Conservation (phyloP, 2,888 invertebrate species). For the Dendrolimus pini region DNA sequence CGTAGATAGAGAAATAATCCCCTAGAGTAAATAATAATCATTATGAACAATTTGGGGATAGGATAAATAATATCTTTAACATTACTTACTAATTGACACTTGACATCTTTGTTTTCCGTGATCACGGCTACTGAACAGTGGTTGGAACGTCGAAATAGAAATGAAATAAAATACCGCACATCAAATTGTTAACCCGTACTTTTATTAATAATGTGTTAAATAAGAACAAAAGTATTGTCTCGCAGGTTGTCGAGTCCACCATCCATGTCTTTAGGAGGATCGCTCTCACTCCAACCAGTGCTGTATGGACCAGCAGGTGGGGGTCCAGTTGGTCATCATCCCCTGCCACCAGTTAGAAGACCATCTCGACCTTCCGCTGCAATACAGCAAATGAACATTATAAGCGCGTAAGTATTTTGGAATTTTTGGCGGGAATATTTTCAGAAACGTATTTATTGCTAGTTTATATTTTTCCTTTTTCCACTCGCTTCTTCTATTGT, state of each 20-base stretch:
- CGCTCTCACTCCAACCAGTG: slow-evolving; percentile 71
- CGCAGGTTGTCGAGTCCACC: slow-evolving; percentile 66
- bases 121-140: no score
- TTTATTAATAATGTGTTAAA: not conserved
- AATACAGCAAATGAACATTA: slow-evolving; percentile 78
- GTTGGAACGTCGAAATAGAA: no score
- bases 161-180: no score
- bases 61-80: no score
- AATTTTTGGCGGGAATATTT: not conserved
- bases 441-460: not conserved
- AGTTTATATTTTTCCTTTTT: no score
- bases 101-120: no score
- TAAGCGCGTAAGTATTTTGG: slow-evolving; percentile 79
- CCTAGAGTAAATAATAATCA: no score
- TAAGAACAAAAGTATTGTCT: not conserved
- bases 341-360: slow-evolving; percentile 75
- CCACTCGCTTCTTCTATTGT: no score
- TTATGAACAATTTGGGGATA: no score
- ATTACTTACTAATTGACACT: no score
- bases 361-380: slow-evolving; percentile 77
- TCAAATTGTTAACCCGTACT: no score
- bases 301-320: slow-evolving; percentile 57
- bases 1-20: no score
- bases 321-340: slow-evolving; percentile 42
- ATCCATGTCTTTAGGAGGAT: slow-evolving; percentile 68